phyloP scores from a whole-genome alignment of 2,113 vertebrate species.

The Clarias batrachus region DNA sequence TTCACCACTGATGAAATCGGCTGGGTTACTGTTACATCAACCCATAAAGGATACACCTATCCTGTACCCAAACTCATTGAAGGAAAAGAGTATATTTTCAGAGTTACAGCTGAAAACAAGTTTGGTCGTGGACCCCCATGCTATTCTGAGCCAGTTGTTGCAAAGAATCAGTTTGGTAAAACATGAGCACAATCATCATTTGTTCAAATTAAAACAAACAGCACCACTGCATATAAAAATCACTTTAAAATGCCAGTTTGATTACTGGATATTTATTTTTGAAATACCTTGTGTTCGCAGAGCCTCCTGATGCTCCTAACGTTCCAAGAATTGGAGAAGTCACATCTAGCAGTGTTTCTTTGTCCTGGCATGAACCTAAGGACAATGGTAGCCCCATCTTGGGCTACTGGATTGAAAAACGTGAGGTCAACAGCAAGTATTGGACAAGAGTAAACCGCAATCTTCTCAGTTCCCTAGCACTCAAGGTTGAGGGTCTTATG shows the following conservation, averaged over 20 bases:
- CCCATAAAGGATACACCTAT: constrained; percentile 87
- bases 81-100: constrained; percentile 95
- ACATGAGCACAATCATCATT: not conserved
- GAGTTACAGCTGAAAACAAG: constrained; percentile 92
- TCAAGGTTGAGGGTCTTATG: constrained; percentile 83
- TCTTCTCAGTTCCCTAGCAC: constrained; percentile 75
- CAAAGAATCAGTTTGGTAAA: constrained; percentile 93
- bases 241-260: not conserved
- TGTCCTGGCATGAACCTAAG: constrained; percentile 90
- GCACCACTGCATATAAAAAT: not conserved
- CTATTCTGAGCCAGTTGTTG: constrained; percentile 84
- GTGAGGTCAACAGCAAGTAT: constrained; percentile 93
- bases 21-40: constrained; percentile 86
- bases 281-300: constrained; percentile 63
- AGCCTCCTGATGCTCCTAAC: constrained; percentile 91
- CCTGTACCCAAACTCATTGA: constrained; percentile 91
- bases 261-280: not conserved
- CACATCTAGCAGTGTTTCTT: constrained; percentile 86
- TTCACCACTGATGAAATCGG: constrained; percentile 91
- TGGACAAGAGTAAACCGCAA: constrained; percentile 92
- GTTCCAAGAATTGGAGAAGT: constrained; percentile 86
- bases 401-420: constrained; percentile 96
- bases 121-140: constrained; percentile 86
- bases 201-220: constrained; percentile 68
- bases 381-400: constrained; percentile 94